These are phyloP conservation scores for Channa argus DNA, from an alignment of 2,113 vertebrate species.

Conservation along the genomic window DNA sequence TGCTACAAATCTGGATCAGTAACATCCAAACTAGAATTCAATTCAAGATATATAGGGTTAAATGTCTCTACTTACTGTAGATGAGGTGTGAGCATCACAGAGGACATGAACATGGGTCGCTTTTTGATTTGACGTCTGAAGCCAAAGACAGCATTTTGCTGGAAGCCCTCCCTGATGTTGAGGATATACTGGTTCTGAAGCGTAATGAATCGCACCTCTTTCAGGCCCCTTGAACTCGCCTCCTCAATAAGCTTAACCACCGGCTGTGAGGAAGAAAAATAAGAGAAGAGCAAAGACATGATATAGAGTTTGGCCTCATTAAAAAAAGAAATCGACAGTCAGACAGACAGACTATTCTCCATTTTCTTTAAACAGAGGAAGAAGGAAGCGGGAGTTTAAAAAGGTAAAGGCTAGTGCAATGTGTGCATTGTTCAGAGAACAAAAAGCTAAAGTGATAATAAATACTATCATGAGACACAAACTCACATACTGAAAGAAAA, in stretches of 20 bases:
- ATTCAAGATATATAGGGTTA: not conserved
- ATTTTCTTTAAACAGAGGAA: slow-evolving; percentile 1
- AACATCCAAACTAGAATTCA: not conserved
- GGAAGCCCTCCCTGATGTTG: slow-evolving; percentile 93
- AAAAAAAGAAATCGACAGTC: no score
- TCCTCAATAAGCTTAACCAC: slow-evolving; percentile 95
- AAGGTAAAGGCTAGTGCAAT: not conserved
- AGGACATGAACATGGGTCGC: slow-evolving; percentile 92
- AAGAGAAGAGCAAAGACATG: not conserved
- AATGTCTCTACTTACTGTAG: slow-evolving; percentile 87
- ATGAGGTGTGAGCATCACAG: slow-evolving; percentile 90
- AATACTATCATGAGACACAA: not conserved
- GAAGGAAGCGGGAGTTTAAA: not conserved
- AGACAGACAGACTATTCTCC: no score
- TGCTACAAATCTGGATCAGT: no score
- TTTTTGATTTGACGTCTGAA: slow-evolving; percentile 95
- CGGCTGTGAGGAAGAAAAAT: slow-evolving; percentile 78
- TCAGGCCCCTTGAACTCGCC: slow-evolving; percentile 91
- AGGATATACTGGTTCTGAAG: slow-evolving; percentile 98
- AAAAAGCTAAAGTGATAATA: slow-evolving; percentile 1
- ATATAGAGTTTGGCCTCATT: not conserved
- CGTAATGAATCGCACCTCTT: slow-evolving; percentile 96
- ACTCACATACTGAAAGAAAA: not conserved
- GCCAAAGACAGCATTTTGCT: slow-evolving; percentile 91
- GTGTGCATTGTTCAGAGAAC: not conserved